phyloP scores from a whole-genome alignment of 1,140 invertebrate species.

The Zaprionus camerounensis region DNA sequence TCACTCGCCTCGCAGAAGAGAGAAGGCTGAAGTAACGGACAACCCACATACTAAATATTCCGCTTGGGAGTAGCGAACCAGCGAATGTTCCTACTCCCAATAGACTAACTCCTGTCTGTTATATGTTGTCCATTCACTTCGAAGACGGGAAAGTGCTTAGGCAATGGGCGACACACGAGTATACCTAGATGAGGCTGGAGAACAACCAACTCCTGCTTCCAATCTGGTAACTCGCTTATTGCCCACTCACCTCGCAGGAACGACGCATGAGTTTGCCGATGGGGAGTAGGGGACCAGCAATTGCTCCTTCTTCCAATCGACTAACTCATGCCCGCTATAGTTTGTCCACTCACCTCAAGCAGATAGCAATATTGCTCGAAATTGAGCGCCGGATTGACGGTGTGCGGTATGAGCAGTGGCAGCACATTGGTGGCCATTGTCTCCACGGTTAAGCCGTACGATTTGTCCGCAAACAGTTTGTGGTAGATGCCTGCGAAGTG shows the following conservation, averaged over 20 bases:
- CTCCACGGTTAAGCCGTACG: slow-evolving; percentile 95
- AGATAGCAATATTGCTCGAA: slow-evolving; percentile 95
- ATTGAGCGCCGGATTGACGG: slow-evolving; percentile 95
- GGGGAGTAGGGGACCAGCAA: background rate
- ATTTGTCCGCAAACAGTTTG: slow-evolving; percentile 95
- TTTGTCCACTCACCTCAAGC: slow-evolving; percentile 87
- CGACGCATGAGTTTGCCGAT: background rate
- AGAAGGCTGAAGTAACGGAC: too few relatives aligned
- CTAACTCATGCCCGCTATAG: background rate
- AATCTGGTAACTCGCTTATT: background rate
- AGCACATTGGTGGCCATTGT: slow-evolving; percentile 97
- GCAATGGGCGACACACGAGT: too few relatives aligned
- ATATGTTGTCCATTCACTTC: too few relatives aligned
- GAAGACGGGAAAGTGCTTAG: too few relatives aligned
- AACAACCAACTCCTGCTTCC: background rate
- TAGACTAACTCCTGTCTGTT: too few relatives aligned
- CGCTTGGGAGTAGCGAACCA: too few relatives aligned
- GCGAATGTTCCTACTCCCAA: too few relatives aligned
- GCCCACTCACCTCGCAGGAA: background rate
- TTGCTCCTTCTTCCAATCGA: background rate
- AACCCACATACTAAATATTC: too few relatives aligned
- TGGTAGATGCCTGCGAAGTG: slow-evolving; percentile 93
- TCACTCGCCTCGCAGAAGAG: too few relatives aligned
- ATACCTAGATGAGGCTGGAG: too few relatives aligned
- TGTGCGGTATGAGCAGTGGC: slow-evolving; percentile 95